Evolutionary conservation across 2,888 invertebrate species (phyloP).

Genomic region (Volucella inflata): DNA sequence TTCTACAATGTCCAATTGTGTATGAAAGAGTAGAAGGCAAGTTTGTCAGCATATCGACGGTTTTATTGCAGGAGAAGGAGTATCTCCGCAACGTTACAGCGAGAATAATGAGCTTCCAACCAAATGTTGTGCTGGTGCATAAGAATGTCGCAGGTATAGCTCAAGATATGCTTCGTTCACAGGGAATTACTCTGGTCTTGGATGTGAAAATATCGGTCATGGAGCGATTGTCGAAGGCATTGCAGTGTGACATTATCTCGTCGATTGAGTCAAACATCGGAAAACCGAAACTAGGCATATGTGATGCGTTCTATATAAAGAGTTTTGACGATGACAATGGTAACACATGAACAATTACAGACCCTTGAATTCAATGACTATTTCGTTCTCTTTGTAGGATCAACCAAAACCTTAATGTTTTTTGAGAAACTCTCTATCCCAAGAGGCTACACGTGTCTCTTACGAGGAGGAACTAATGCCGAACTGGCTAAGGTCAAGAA

Average conservation of each 20-base stretch:
- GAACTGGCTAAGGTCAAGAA: constrained; percentile 93
- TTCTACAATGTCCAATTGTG: constrained; percentile 95
- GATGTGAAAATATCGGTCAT: constrained; percentile 93
- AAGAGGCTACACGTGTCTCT: constrained; percentile 93
- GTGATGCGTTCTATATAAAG: constrained; percentile 91
- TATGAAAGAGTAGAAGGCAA: constrained; percentile 98
- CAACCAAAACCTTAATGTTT: constrained; percentile 94
- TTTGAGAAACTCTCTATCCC: constrained; percentile 95
- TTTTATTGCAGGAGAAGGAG: constrained; percentile 95
- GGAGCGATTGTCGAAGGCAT: constrained; percentile 90
- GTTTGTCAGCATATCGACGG: constrained; percentile 96
- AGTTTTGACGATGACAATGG: constrained; percentile 85
- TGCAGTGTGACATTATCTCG: constrained; percentile 92
- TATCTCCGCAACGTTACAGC: constrained; percentile 93
- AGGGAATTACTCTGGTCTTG: constrained; percentile 93
- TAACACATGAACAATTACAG: constrained; percentile 76
- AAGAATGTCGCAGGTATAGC: constrained; percentile 94
- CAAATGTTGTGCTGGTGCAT: constrained; percentile 95
- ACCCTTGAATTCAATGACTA: not conserved
- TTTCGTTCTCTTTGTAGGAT: constrained; percentile 83
- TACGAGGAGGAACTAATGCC: constrained; percentile 91
- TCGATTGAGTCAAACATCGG: constrained; percentile 95
- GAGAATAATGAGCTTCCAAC: constrained; percentile 92
- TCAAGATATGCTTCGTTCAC: constrained; percentile 92
- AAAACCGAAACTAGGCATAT: constrained; percentile 92